Evolutionary conservation across 2,888 invertebrate genomes (phyloP).

Genomic region (Dryococelus australis): DNA sequence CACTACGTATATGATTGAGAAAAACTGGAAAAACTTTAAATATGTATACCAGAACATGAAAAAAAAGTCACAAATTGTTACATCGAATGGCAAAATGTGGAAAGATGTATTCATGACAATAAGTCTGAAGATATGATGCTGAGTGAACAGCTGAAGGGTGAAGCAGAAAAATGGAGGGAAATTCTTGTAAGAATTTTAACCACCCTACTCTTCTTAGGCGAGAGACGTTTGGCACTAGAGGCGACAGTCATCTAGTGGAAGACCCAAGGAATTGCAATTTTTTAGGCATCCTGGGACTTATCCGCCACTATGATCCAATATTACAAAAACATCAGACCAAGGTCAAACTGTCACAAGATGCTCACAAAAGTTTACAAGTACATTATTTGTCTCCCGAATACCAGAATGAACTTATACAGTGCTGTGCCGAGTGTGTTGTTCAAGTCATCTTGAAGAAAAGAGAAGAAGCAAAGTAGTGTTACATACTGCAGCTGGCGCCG

Average conservation of each 20-base stretch:
- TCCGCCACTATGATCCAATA: neutral
- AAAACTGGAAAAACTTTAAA: neutral
- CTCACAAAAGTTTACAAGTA: neutral
- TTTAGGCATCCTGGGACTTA: neutral
- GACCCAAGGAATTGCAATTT: slow-evolving; percentile 8
- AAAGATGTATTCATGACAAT: neutral
- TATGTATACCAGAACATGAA: slow-evolving; percentile 5
- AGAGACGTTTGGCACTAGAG: neutral
- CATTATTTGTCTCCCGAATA: neutral
- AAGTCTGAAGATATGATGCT: neutral
- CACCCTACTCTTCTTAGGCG: neutral
- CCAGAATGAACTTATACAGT: slow-evolving; percentile 5
- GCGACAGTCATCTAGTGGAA: neutral
- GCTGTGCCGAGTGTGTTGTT: neutral
- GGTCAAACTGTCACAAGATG: neutral
- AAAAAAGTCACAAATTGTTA: neutral
- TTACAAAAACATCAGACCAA: neutral
- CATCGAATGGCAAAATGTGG: neutral
- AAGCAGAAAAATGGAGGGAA: slow-evolving; percentile 13
- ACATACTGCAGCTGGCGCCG: no score
- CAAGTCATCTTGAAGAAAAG: neutral
- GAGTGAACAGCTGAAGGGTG: neutral
- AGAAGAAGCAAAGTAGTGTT: no score
- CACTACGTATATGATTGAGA: no score
- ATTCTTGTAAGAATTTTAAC: neutral